Percentiles rank a stretch among this genome's conserved stretches.
These are phyloP conservation scores for Lanius collurio DNA, from an alignment of 2,113 vertebrate species.

Conservation along the genomic window DNA sequence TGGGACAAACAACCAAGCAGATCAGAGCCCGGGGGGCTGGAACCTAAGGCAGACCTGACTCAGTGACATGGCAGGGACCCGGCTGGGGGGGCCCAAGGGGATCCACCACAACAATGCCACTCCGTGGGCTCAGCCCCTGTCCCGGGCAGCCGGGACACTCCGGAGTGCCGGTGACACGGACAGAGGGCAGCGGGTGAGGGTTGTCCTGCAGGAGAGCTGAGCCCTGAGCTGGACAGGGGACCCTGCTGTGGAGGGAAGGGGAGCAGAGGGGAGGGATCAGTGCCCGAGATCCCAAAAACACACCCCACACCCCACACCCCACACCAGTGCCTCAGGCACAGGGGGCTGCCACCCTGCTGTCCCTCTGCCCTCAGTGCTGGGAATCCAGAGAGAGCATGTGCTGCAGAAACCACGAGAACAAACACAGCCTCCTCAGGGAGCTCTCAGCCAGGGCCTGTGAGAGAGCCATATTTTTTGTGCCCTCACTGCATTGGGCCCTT, in stretches of 20 bases:
- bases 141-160: rapidly evolving
- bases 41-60: too few species aligned
- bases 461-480: neutral
- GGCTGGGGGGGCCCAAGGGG: too few species aligned
- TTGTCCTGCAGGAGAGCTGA: neutral
- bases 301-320: neutral
- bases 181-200: neutral
- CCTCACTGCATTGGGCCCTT: neutral
- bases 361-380: neutral
- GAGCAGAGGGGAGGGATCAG: neutral
- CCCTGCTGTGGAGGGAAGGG: neutral
- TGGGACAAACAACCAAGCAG: too few species aligned
- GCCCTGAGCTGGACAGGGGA: neutral
- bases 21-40: too few species aligned
- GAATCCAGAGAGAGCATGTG: neutral
- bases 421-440: neutral
- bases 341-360: neutral
- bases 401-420: neutral
- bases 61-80: too few species aligned
- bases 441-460: neutral
- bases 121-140: neutral
- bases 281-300: too few species aligned
- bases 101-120: too few species aligned
- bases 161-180: neutral
- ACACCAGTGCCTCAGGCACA: neutral